Evolutionary conservation across 2,113 vertebrate species (phyloP).

Genomic region (Sturnira hondurensis): DNA sequence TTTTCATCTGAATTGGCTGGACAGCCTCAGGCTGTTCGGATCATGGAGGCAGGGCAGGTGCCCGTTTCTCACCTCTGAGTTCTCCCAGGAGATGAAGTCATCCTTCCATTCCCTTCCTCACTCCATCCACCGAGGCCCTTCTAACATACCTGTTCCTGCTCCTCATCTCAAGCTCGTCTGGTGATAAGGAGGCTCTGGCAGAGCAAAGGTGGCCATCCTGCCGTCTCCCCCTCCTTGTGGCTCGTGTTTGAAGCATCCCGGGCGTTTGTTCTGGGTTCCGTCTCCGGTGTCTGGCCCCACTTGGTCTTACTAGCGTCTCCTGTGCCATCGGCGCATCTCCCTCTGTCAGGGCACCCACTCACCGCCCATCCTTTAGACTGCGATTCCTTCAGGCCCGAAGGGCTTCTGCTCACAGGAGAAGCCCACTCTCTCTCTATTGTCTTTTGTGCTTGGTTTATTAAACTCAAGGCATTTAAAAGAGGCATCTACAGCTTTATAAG

Average conservation of each 20-base stretch:
- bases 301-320: background rate
- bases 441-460: background rate
- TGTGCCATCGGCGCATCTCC: background rate
- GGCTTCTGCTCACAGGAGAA: background rate
- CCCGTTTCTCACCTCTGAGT: background rate
- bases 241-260: background rate
- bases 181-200: background rate
- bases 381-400: background rate
- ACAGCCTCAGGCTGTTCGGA: background rate
- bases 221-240: background rate
- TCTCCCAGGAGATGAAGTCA: background rate
- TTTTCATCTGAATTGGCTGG: background rate
- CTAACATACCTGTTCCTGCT: background rate
- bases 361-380: background rate
- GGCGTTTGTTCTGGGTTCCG: background rate
- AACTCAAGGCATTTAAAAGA: background rate
- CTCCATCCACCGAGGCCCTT: background rate
- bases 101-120: background rate
- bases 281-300: background rate
- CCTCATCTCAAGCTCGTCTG: background rate
- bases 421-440: background rate
- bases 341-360: background rate
- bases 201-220: background rate
- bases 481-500: background rate
- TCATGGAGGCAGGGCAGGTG: rapidly evolving